Evolutionary conservation across 2,113 vertebrate species (phyloP).

Genomic region (Macaca fascicularis): T2T-MFA8v1.1 NC_088376.1:77298001-77298500

Average conservation of each 20-base stretch:
- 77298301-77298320: not conserved
- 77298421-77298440: not conserved
- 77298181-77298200: not conserved
- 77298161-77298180: not conserved
- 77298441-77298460: constrained; percentile 50
- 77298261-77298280: not conserved
- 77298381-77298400: not conserved
- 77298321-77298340: not conserved
- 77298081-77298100: not conserved
- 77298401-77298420: constrained; percentile 16
- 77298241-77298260: not conserved
- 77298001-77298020: not conserved
- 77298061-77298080: no score
- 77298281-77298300: not conserved
- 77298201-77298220: not conserved
- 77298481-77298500: not conserved
- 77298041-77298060: not conserved
- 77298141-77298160: not conserved
- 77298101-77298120: not conserved
- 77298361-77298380: not conserved
- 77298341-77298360: not conserved
- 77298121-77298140: not conserved
- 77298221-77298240: not conserved
- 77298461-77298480: constrained; percentile 20
- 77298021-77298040: not conserved